Evolutionary conservation across 2,888 invertebrate species (phyloP), one percentile per base, ranked within the genome.

Genomic region (Rhingia rostrata): DNA sequence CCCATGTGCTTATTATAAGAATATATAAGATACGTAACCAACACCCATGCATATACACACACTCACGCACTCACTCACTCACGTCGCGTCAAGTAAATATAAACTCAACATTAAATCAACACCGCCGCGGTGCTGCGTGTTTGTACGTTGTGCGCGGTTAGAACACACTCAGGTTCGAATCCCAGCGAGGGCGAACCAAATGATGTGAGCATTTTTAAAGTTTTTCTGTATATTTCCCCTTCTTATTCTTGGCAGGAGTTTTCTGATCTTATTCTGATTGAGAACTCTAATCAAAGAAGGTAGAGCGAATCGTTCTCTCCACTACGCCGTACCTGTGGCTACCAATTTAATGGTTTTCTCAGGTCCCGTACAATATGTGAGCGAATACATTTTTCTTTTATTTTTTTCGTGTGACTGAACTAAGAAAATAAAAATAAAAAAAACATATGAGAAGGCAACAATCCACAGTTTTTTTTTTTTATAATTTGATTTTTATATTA

Each of bases 221-320:
- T 32, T 39, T 39, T 58, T 22, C 30, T 6, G 39, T 35, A 12
- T 49, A 12, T 6, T 7, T 6, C 37, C 63, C 90, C 91, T 90
- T 90, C 88, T 87, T 87, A 9, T 86, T 87, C 78, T 87, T 87
- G 90, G 90, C 91, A 90, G 87, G 91, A 88, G 91, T 89, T 87
- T 88, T 87, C 66, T 86, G 79, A 86, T 86, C 87, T 86, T 74
- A 61, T 58, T 56, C 22, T 63, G 88, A 77, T 87, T 87, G 66
- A 86, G 82, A 86, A 88, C 89, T 91, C 90, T 89, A 91, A 91
- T 90, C 90, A 89, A 87, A 86, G 87, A 90, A 91, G 90, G 90
- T 88, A 90, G 90, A 91, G 73, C 3, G 86, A 90, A 89, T 91
- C 90, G 91, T 88, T 90, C 91, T 69, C 87, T 88, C 88, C 88